Base-by-base conservation (phyloP, 2,113 vertebrate species). In the Myanophis thanlyinensis region DNA sequence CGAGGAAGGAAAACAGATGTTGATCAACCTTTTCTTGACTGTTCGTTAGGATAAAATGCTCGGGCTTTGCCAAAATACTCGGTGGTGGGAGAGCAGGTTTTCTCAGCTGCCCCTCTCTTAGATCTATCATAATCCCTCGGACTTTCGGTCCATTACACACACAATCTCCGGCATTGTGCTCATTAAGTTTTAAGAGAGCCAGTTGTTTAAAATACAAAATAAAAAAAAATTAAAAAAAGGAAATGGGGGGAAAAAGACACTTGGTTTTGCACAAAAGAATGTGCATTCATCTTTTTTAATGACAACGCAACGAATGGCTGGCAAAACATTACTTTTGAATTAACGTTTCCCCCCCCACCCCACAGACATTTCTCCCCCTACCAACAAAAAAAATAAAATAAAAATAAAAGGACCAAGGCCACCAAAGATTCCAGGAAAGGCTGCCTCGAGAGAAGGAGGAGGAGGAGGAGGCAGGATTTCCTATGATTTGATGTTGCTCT, bases 401-500 rank as follows among this genome's bases (percentile, higher is more conserved):
- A n/a, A n/a, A n/a, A n/a, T n/a, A 97, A 94, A 92, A 95, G 96
- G 94, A 94, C 97, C 97, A 96, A 89, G 96, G 94, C 95, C 92
- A 95, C 95, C 0, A 92, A 97, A 97, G 97, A 94, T 91, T 96
- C 94, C 97, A 95, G 95, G 96, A 96, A 95, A 97, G 94, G 30
- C 88, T 96, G 86, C 94, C 97, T 96, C 96, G 97, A 98, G 97
- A 97, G 96, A 51, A 52, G 49, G 47, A 47, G 47, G 47, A 52
- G 51, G 51, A 23, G 54, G 97, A 97, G 96, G 97, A 97, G 97
- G 97, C 97, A 98, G 97, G 97, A 98, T 97, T 98, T 98, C 98
- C 98, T 98, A 97, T 98, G 96, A 98, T 98, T 98, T 98, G 98
- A 98, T 98, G 97, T 98, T 98, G 97, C 98, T 98, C 97, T 98